Conservation (phyloP, 1,140 invertebrate genomes). For the Bombyx mandarina region DNA sequence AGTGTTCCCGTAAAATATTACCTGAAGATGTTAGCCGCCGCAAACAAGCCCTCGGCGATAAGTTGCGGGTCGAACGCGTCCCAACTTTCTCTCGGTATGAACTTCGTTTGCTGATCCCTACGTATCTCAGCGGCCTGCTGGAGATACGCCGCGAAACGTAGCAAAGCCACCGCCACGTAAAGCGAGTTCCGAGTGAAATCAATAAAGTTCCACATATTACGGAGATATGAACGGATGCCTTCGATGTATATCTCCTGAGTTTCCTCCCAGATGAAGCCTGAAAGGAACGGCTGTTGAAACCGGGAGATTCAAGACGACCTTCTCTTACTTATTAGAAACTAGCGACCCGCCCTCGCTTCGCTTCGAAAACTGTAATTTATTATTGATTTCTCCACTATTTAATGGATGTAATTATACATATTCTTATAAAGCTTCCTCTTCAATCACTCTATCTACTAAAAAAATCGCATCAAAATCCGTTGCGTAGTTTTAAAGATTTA, state of each 20-base stretch:
- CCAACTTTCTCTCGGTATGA: constrained; percentile 88
- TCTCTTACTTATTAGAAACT: too few relatives aligned
- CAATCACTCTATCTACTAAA: too few relatives aligned
- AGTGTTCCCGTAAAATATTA: constrained; percentile 26
- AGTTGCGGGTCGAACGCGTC: constrained; percentile 94
- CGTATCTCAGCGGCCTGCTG: constrained; percentile 80
- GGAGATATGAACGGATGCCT: constrained; percentile 86
- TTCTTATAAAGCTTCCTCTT: too few relatives aligned
- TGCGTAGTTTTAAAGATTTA: too few relatives aligned
- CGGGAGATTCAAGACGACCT: too few relatives aligned
- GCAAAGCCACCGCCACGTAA: constrained; percentile 83
- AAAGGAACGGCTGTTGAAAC: not conserved
- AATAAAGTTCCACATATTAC: constrained; percentile 97
- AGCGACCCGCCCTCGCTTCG: too few relatives aligned
- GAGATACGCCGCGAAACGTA: constrained; percentile 84
- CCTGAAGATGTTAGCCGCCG: constrained; percentile 94
- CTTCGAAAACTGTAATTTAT: too few relatives aligned
- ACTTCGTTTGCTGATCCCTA: constrained; percentile 76
- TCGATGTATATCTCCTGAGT: constrained; percentile 89
- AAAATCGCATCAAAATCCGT: too few relatives aligned
- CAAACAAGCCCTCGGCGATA: constrained; percentile 94
- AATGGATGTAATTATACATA: too few relatives aligned
- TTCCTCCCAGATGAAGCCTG: constrained; percentile 93
- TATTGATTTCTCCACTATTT: too few relatives aligned
- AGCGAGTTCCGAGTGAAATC: constrained; percentile 92